phyloP scores from a whole-genome alignment of 1,140 invertebrate species.

The Leptoteleia sp. region DNA sequence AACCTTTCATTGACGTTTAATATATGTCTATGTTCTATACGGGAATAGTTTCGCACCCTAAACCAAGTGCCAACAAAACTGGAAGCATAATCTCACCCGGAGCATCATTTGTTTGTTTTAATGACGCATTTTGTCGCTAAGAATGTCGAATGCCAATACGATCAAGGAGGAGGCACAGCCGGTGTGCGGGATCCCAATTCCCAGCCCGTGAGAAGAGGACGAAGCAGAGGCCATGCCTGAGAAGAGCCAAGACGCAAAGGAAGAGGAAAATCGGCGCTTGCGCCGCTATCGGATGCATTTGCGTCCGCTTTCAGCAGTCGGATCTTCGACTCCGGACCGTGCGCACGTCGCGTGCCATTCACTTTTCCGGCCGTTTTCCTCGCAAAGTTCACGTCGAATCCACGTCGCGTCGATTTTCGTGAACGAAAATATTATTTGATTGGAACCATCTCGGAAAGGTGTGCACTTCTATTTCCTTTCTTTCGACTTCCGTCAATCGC shows the following conservation, averaged over 20 bases:
- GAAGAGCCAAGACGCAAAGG: conserved; percentile 37
- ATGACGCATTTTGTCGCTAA: conserved; percentile 46
- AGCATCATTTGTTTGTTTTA: conserved; percentile 50
- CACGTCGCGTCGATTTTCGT: no score
- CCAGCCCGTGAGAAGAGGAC: conserved; percentile 40
- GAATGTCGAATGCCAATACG: conserved; percentile 55
- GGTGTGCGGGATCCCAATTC: conserved; percentile 49
- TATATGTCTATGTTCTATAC: no score
- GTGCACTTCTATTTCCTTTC: not conserved
- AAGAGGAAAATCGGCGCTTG: conserved; percentile 72
- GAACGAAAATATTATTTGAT: no score
- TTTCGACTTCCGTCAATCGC: no score
- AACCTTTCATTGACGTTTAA: no score
- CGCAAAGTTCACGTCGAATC: conserved; percentile 29
- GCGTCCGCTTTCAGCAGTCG: conserved; percentile 76
- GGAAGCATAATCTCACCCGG: conserved; percentile 15
- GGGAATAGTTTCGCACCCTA: conserved; percentile 14
- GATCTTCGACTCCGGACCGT: conserved; percentile 77
- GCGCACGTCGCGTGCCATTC: conserved; percentile 64
- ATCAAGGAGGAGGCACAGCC: conserved; percentile 37
- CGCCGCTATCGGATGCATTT: conserved; percentile 72
- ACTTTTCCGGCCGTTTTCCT: conserved; percentile 36
- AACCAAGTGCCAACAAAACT: conserved; percentile 8
- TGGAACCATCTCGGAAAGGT: not conserved
- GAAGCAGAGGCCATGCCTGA: conserved; percentile 28